Evolutionary conservation across 1,140 invertebrate genomes (phyloP).

Genomic region (Bombus impatiens): DNA sequence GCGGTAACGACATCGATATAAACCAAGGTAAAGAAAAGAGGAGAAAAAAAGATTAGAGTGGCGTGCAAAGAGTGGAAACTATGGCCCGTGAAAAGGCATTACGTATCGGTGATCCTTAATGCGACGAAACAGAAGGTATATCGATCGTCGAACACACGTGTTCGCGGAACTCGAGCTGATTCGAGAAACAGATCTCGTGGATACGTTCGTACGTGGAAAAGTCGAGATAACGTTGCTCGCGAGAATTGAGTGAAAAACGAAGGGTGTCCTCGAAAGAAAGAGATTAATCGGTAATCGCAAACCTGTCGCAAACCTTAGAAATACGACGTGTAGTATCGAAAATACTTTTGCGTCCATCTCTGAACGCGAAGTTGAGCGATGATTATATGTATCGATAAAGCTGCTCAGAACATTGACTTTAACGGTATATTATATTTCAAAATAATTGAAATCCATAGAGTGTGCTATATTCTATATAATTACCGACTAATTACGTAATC

Average conservation of each 20-base stretch:
- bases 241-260: background rate
- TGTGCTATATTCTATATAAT: no score
- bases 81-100: background rate
- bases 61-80: background rate
- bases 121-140: background rate
- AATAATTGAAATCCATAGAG: background rate
- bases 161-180: background rate
- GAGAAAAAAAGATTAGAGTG: background rate
- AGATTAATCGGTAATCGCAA: no score
- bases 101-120: constrained; percentile 29
- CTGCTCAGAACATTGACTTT: background rate
- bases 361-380: background rate
- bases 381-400: background rate
- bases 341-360: background rate
- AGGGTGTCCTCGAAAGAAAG: background rate
- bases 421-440: background rate
- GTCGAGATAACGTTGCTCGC: background rate
- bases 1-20: constrained; percentile 22
- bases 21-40: background rate
- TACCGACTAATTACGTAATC: constrained; percentile 1
- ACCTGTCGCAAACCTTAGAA: no score
- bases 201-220: background rate
- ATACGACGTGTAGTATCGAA: background rate
- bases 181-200: background rate
- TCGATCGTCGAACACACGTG: background rate